A percentile compares a stretch with the other conserved stretches of the same genome.
Conservation (phyloP, 1,140 invertebrate species). For the Streblospio benedicti region DNA sequence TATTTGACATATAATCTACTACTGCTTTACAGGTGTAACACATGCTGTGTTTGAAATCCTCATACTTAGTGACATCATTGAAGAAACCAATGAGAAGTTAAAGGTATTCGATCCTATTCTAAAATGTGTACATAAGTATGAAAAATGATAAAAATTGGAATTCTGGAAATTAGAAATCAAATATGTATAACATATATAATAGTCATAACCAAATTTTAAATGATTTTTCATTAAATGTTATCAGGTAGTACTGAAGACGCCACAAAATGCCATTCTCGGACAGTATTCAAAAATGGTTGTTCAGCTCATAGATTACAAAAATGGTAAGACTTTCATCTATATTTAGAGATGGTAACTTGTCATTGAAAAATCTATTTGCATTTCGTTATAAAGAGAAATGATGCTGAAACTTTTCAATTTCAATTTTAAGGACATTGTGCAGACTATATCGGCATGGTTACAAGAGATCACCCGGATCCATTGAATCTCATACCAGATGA, state of each 20-base stretch:
- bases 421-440: neutral
- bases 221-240: too few species aligned
- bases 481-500: too few species aligned
- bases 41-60: constrained; percentile 30
- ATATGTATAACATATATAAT: too few species aligned
- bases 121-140: too few species aligned
- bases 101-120: too few species aligned
- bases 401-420: neutral
- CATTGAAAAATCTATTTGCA: neutral
- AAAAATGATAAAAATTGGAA: too few species aligned
- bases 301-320: constrained; percentile 31
- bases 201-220: too few species aligned
- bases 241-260: constrained; percentile 27
- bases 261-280: constrained; percentile 36
- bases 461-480: neutral
- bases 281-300: constrained; percentile 28
- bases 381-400: neutral
- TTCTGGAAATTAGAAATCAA: too few species aligned
- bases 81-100: constrained; percentile 30
- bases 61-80: constrained; percentile 28
- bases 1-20: neutral
- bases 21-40: constrained; percentile 24
- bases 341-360: neutral
- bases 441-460: neutral
- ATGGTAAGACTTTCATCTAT: constrained; percentile 25